Evolutionary conservation across 2,888 invertebrate species (phyloP).

Genomic region (Dolomedes plantarius): DNA sequence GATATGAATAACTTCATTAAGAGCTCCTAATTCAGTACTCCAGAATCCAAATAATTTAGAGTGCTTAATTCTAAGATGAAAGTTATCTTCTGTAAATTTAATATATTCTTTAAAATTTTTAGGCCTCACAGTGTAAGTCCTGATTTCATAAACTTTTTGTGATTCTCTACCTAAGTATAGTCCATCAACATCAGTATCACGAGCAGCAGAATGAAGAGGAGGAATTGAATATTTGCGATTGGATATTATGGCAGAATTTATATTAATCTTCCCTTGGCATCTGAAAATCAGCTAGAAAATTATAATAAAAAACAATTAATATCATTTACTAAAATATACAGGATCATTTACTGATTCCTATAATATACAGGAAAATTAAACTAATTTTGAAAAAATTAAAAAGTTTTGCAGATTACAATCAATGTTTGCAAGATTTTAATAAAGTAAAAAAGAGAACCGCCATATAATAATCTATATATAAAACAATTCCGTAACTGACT

Average conservation of each 20-base stretch:
- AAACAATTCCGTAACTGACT: no score
- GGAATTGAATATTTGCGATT: constrained; percentile 36
- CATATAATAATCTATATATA: no score
- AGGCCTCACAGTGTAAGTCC: constrained; percentile 56
- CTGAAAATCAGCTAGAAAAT: constrained; percentile 20
- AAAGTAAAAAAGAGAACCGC: no score
- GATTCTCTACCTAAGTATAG: constrained; percentile 45
- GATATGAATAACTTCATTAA: constrained; percentile 76
- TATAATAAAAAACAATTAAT: not conserved
- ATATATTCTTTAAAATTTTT: constrained; percentile 73
- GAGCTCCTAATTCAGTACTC: constrained; percentile 76
- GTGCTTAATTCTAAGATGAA: constrained; percentile 75
- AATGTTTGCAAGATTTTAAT: no score
- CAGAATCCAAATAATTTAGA: constrained; percentile 76
- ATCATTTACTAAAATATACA: no score
- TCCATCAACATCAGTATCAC: constrained; percentile 35
- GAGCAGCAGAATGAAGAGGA: constrained; percentile 33
- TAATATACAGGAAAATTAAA: no score
- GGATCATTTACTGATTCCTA: no score
- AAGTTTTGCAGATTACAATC: no score
- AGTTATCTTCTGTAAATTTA: constrained; percentile 74
- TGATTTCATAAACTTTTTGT: constrained; percentile 69
- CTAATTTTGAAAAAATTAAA: not conserved
- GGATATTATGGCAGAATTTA: constrained; percentile 7
- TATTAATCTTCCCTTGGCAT: not conserved